Conservation (phyloP, 2,113 vertebrate species). For the Eubucco bourcierii region DNA sequence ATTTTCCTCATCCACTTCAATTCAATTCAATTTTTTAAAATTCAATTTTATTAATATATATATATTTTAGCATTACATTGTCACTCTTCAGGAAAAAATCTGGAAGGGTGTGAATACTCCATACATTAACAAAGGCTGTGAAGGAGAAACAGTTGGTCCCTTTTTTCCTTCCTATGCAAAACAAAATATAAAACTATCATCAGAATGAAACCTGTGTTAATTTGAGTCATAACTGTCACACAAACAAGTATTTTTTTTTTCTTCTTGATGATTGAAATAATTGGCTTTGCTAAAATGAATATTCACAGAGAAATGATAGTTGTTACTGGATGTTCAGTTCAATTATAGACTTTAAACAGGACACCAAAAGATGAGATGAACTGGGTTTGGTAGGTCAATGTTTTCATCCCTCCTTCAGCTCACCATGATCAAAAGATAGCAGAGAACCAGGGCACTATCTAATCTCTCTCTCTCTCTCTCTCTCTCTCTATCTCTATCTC, state of each 20-base stretch:
- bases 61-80: background rate
- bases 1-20: background rate
- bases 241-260: slow-evolving; percentile 41
- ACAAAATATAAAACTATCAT: background rate
- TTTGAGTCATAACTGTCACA: background rate
- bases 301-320: background rate
- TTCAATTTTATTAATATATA: no score
- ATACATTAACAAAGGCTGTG: background rate
- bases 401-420: background rate
- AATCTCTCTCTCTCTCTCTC: no score
- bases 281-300: slow-evolving; percentile 61
- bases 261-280: slow-evolving; percentile 56
- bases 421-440: background rate
- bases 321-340: slow-evolving; percentile 42
- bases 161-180: background rate
- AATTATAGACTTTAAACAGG: background rate
- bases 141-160: background rate
- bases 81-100: background rate
- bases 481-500: no score
- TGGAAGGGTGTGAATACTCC: background rate
- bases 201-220: background rate
- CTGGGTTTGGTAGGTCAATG: background rate
- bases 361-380: background rate
- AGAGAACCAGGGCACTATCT: background rate
- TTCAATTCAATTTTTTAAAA: background rate